Percentiles rank a stretch among this genome's conserved stretches.
Conservation (phyloP, 2,888 invertebrate genomes). For the Pilophorus perplexus region DNA sequence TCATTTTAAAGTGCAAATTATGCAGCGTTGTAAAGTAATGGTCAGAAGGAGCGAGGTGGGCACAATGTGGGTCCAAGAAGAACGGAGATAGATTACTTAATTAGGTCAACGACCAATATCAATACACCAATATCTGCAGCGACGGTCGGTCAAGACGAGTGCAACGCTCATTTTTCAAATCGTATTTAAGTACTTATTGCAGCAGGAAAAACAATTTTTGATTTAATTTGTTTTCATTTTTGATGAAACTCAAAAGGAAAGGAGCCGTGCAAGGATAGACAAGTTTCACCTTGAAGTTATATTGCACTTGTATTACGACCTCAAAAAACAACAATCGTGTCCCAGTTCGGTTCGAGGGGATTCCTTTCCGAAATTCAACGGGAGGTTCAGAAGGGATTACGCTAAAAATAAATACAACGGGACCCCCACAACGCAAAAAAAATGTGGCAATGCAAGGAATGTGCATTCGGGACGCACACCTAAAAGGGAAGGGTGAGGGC, state of each 20-base stretch:
- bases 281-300: slow-evolving; percentile 44
- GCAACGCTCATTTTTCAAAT: slow-evolving; percentile 15
- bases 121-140: slow-evolving; percentile 20
- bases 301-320: slow-evolving; percentile 41
- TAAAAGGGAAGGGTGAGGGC: slow-evolving; percentile 14
- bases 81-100: slow-evolving; percentile 31
- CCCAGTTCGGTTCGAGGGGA: slow-evolving; percentile 3
- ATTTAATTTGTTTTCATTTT: too few species aligned
- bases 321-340: slow-evolving; percentile 34
- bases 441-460: slow-evolving; percentile 32
- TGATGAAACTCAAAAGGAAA: too few species aligned
- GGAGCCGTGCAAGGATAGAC: slow-evolving; percentile 15
- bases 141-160: not conserved
- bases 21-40: too few species aligned
- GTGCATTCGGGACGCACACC: slow-evolving; percentile 39
- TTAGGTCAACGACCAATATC: slow-evolving; percentile 39
- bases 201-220: too few species aligned
- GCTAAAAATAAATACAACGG: not conserved
- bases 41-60: too few species aligned
- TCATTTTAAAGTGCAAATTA: too few species aligned
- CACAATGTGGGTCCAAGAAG: too few species aligned
- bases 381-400: not conserved
- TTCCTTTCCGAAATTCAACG: not conserved
- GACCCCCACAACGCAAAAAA: not conserved
- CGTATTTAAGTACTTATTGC: too few species aligned